Base-by-base conservation (phyloP, 2,113 vertebrate genomes). In the Lethenteron camtschaticum region DNA sequence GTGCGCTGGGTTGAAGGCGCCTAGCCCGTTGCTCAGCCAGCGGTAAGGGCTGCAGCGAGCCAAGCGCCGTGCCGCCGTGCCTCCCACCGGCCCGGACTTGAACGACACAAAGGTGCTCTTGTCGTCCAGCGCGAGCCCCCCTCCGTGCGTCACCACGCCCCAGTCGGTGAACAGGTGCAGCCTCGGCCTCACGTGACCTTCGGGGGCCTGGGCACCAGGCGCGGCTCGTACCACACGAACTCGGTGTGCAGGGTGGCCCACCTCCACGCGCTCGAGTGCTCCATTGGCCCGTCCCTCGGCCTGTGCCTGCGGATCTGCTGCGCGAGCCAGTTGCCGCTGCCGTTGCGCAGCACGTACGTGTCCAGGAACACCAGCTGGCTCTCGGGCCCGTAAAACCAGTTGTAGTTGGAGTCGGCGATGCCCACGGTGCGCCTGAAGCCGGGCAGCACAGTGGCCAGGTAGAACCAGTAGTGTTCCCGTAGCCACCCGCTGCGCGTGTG, bases 311-410 rank as follows among this genome's bases (percentile, higher is more conserved):
- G 80, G 63, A 99, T 92, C 73, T 97, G 90, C 72, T 91, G 86
- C 63, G 94, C 90, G 75, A 99, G 78, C 92, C 94, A 99, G 78
- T 99, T 99, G 10, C 94, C 92, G 8, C 85, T 85, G 63, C 94
- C 94, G 24, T 85, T 96, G 77, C 77, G 87, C 78, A 99, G 75
- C 71, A 72, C 71, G 56, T 8, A 99, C 0, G 81, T 80, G 78
- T 97, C 92, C 68, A 99, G 79, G 77, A 97, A 99, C 63, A 89
- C 87, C 2, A 99, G 78, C 70, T 99, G 94, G 76, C 94, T 97
- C 78, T 97, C 94, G 2, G 92, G 90, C 11, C 94, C 92, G 68
- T 99, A 99, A 81, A 99, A 96, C 92, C 94, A 99, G 78, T 96
- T 96, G 76, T 96, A 96, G 81, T 96, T 99, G 56, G 94, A 99